Base-by-base conservation (phyloP, 2,888 invertebrate species). In the Parnassius apollo region DNA sequence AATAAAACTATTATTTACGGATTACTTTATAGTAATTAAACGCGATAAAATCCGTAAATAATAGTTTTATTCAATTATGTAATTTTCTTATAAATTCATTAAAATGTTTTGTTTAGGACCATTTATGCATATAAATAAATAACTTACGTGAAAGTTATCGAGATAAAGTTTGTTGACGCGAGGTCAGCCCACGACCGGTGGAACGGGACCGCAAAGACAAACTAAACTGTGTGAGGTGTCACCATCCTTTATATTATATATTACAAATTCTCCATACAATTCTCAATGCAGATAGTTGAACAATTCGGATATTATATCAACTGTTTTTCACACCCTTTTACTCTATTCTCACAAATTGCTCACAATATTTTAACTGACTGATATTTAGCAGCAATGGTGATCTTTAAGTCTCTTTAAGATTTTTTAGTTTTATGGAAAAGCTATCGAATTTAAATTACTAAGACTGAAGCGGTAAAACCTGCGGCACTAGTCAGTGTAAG, bases 151-250 rank as follows among this genome's bases (percentile, higher is more conserved):
- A 75, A 62, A 62, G 45, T n/a, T 46, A 46, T 46, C n/a, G 50
- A 60, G 57, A 70, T 67, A 68, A 63, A 64, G 68, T 66, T 66
- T 46, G 10, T 61, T 61, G 60, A 69, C 52, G 62, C 65, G 68
- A 75, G 77, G 82, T 80, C 76, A 77, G 70, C 69, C 70, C 71
- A 76, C 88, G 85, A 86, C 89, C 84, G 85, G 81, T 85, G 80
- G 76, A 75, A 71, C 76, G 78, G 75, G 78, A 77, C 77, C 79
- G 80, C 80, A 76, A 72, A 71, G 77, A 77, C 81, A 80, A 82
- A 91, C 90, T 91, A 87, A 88, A 84, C 86, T 77, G 82, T 82
- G 81, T 80, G 85, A 83, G 82, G 83, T 81, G 84, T 84, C 75
- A 65, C 68, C 72, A 78, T 75, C 77, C 83, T 84, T 88, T 89